Conservation (phyloP, 2,888 invertebrate species). For the Heteromurus nitidus region DNA sequence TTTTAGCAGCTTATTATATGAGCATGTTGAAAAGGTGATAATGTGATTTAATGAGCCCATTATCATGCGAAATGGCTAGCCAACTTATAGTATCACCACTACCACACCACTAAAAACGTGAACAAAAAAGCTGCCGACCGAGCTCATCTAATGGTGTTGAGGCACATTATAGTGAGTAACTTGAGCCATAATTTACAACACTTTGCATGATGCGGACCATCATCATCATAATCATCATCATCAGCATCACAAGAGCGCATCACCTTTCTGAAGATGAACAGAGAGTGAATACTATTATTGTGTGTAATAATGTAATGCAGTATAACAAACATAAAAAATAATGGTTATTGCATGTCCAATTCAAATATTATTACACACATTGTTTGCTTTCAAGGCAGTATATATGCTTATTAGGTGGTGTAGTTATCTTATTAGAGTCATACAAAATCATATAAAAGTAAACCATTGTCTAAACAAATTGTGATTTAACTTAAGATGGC, state of each 20-base stretch:
- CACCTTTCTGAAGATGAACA: not conserved
- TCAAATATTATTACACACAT: slow-evolving; percentile 40
- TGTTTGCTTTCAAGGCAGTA: no score
- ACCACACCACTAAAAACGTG: no score
- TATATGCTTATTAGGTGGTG: no score
- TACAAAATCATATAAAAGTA: no score
- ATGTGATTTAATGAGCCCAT: slow-evolving; percentile 61
- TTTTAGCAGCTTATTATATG: slow-evolving; percentile 33
- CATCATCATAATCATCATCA: no score
- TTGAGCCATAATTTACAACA: slow-evolving; percentile 55
- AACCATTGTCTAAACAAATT: no score
- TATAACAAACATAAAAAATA: slow-evolving; percentile 47
- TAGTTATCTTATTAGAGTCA: no score
- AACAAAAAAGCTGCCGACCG: slow-evolving; percentile 49
- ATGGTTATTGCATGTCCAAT: slow-evolving; percentile 52
- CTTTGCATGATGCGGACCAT: not conserved
- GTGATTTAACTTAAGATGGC: no score
- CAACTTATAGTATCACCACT: slow-evolving; percentile 35
- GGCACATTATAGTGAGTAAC: slow-evolving; percentile 46
- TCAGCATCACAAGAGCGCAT: no score
- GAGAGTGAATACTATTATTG: slow-evolving; percentile 46
- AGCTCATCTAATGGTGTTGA: slow-evolving; percentile 6
- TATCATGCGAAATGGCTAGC: slow-evolving; percentile 62
- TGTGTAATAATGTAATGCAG: slow-evolving; percentile 37
- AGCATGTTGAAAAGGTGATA: slow-evolving; percentile 59